Conservation (phyloP, 1,140 invertebrate species). For the Halictus rubicundus region DNA sequence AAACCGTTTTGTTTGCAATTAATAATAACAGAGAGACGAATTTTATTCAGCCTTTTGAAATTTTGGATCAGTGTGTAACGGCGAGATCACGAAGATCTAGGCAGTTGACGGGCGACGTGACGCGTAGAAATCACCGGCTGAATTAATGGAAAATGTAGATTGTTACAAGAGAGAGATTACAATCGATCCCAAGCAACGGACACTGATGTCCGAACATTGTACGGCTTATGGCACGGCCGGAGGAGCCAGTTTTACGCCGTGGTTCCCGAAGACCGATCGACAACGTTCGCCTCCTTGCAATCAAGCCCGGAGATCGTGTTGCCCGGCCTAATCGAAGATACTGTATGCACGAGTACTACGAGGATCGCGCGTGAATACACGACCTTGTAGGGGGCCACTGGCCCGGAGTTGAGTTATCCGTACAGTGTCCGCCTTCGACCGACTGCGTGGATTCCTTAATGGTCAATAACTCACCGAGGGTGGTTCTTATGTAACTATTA, state of each 20-base stretch:
- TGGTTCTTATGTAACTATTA: background rate
- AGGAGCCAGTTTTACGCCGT: background rate
- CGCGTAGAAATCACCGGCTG: slow-evolving; percentile 8
- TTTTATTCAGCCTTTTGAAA: too few species aligned
- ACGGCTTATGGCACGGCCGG: background rate
- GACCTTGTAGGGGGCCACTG: slow-evolving; percentile 69
- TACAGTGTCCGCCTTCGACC: background rate
- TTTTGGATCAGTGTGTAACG: too few species aligned
- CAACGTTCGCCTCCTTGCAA: background rate
- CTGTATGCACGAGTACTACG: background rate
- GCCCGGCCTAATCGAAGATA: background rate
- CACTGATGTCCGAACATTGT: background rate
- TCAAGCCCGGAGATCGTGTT: background rate
- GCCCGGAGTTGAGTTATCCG: slow-evolving; percentile 52
- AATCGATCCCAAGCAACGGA: background rate
- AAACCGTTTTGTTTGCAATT: too few species aligned
- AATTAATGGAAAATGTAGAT: background rate
- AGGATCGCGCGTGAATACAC: slow-evolving; percentile 49
- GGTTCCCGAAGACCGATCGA: background rate
- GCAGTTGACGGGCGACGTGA: slow-evolving; percentile 12
- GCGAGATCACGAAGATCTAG: too few species aligned
- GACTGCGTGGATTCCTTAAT: background rate
- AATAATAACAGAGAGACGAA: too few species aligned
- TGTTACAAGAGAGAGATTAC: slow-evolving; percentile 2
- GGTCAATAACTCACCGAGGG: background rate